These are phyloP conservation scores for Ploceus nigricollis DNA, from an alignment of 2,113 vertebrate genomes.

Conservation along the genomic window DNA sequence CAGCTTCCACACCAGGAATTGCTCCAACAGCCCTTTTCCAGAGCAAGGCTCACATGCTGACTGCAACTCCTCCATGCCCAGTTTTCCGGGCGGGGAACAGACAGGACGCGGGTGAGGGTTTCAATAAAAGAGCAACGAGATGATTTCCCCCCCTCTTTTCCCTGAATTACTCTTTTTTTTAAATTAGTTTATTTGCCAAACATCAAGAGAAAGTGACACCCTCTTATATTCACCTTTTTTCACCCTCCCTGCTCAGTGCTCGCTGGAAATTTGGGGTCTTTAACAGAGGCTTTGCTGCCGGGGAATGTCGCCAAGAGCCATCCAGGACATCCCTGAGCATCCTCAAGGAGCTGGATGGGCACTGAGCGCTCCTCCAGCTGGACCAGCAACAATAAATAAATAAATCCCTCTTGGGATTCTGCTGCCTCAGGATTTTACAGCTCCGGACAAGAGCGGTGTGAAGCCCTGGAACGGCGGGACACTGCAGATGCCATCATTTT, in stretches of 20 bases:
- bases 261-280: neutral
- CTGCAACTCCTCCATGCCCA: neutral
- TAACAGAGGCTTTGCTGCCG: accelerated
- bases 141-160: accelerated
- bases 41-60: slow-evolving; percentile 11
- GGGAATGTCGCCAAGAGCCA: neutral
- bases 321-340: neutral
- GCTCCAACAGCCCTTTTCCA: slow-evolving; percentile 42
- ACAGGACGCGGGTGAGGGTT: neutral
- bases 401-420: neutral
- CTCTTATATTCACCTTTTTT: neutral
- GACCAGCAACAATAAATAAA: neutral
- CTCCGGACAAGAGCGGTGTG: neutral
- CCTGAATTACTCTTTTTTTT: neutral
- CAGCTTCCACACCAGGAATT: neutral
- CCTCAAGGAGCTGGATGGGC: neutral
- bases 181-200: neutral
- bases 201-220: neutral
- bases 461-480: neutral
- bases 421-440: neutral
- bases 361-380: neutral
- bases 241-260: neutral
- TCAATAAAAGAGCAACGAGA: neutral
- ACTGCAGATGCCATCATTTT: neutral
- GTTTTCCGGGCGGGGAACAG: neutral